phyloP scores from a whole-genome alignment of 2,888 invertebrate genomes.

The Allacma fusca region DNA sequence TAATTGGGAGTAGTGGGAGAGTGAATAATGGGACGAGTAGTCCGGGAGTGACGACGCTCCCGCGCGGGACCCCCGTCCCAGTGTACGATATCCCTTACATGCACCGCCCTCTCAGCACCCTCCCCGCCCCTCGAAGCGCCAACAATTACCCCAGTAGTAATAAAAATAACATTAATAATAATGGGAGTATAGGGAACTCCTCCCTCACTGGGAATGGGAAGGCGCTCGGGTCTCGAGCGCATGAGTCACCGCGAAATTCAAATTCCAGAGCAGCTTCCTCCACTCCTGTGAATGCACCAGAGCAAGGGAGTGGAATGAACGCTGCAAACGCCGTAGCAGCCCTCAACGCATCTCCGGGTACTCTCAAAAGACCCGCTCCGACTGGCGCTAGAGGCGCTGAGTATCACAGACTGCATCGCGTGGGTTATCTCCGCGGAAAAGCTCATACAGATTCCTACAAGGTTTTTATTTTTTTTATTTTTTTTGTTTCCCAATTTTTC shows the following conservation, averaged over 20 bases:
- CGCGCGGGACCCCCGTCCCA: background rate
- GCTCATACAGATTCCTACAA: slow-evolving; percentile 48
- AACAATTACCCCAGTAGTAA: background rate
- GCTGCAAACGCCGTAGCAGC: background rate
- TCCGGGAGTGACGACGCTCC: background rate
- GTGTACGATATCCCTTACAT: background rate
- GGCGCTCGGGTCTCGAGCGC: too few relatives aligned
- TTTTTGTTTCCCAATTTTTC: background rate
- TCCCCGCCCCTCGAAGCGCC: background rate
- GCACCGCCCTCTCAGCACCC: background rate
- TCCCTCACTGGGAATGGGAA: background rate
- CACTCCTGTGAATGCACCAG: background rate
- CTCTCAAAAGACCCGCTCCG: background rate
- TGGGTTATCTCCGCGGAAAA: slow-evolving; percentile 44
- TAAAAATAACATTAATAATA: background rate
- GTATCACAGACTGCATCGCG: slow-evolving; percentile 50
- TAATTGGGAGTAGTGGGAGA: background rate
- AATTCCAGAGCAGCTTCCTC: background rate
- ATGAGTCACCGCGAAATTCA: too few relatives aligned
- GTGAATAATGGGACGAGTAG: too few relatives aligned
- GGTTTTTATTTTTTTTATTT: slow-evolving; percentile 40
- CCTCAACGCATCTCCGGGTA: background rate
- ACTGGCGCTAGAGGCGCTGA: slow-evolving; percentile 37
- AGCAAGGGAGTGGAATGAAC: background rate
- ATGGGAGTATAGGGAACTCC: background rate